A percentile compares a stretch with the other conserved stretches of the same genome.
phyloP scores from a whole-genome alignment of 2,888 invertebrate species.

The Acholoe squamosa region DNA sequence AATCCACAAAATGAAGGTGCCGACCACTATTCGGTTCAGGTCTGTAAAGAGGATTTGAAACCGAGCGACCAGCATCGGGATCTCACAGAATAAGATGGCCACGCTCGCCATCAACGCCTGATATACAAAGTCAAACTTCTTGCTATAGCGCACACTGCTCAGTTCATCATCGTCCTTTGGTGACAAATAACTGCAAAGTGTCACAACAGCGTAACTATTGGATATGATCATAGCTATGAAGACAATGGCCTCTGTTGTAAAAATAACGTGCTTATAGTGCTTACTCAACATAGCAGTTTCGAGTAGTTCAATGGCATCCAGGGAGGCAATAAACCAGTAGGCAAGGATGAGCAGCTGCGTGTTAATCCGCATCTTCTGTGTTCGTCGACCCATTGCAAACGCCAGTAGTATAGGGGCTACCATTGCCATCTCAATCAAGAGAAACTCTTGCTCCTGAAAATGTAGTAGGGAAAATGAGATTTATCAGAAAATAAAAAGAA shows the following conservation, averaged over 20 bases:
- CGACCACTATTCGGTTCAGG: constrained; percentile 55
- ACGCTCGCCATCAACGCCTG: constrained; percentile 66
- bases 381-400: constrained; percentile 71
- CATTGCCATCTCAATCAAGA: constrained; percentile 68
- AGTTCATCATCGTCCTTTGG: constrained; percentile 63
- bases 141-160: neutral
- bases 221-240: constrained; percentile 65
- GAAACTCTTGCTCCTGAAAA: constrained; percentile 66
- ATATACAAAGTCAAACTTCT: constrained; percentile 68
- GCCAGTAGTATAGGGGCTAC: constrained; percentile 68
- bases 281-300: constrained; percentile 67
- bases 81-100: constrained; percentile 70
- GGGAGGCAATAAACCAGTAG: constrained; percentile 70
- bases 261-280: constrained; percentile 65
- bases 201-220: constrained; percentile 67
- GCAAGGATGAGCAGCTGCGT: constrained; percentile 68
- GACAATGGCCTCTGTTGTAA: constrained; percentile 66
- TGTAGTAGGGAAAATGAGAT: neutral
- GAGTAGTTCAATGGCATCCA: constrained; percentile 69
- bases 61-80: constrained; percentile 70
- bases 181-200: constrained; percentile 70
- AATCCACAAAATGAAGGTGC: constrained; percentile 71
- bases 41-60: constrained; percentile 68
- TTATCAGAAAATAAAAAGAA: neutral
- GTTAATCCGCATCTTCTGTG: constrained; percentile 70